Base-by-base conservation (phyloP, 1,140 invertebrate genomes). In the Apis laboriosa region DNA sequence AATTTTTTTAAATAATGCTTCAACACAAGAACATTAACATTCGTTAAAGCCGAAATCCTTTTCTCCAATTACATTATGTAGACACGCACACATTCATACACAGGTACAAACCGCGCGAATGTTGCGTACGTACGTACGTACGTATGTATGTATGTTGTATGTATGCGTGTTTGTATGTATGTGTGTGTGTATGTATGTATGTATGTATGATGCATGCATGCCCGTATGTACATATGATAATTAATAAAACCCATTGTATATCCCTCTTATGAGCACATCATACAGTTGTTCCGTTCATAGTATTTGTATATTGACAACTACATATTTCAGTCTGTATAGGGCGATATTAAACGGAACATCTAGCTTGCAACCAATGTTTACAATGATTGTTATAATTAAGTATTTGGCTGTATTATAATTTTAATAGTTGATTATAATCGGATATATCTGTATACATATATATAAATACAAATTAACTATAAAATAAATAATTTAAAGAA, bases 321-420 rank as follows among this genome's bases (percentile, higher is more conserved):
- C 82, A 66, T 67, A 67, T 84, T 75, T 63, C 34, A 64, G 55
- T 78, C 63, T 71, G 55, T 76, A 67, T 84, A 28, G 61, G 74
- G 68, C 53, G 55, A 79, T 61, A 83, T 66, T 60, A 75, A 83
- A 77, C 82, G 87, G 76, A 91, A 88, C 86, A 85, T 82, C 86
- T 88, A 87, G 88, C 85, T 91, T 91, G 72, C 88, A 91, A 85
- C 85, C 77, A 91, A 91, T 83, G 78, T 91, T 88, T 92, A 93
- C 87, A 88, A 90, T 89, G 83, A 92, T 91, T 86, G 88, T 91
- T 92, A 90, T 67, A 58, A 89, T 90, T 92, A 91, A 92, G 84
- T 92, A 90, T 89, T 90, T 91, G 92, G 91, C 92, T 93, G 92
- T 94, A 94, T 88, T 90, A 92, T 93, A 93, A 91, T 91, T 93